Evolutionary conservation across 1,140 invertebrate species (phyloP), one percentile per base, ranked within the genome.

Genomic region (Drosophila nebulosa): DNA sequence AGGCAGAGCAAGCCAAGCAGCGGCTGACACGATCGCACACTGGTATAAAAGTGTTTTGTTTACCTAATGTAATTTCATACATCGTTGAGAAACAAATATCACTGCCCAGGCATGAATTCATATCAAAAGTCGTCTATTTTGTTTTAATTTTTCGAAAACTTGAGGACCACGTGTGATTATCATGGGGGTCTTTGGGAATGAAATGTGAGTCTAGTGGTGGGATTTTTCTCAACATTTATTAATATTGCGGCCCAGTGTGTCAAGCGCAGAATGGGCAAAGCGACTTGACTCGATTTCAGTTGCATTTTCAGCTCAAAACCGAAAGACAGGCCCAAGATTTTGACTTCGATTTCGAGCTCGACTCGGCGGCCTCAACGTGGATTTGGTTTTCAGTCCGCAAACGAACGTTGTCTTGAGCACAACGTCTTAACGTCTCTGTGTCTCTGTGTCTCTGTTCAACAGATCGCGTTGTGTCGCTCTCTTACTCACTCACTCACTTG

Each of bases 331-430:
- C 36, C 39, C 39, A 42, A 42, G 39, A 42, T 42, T 42, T 42
- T 18, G 39, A 42, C 39, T 42, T 42, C 39, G 39, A 42, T 42
- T 42, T 42, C 39, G 39, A 42, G 14, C 39, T 24, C 56, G n/a
- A 58, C 61, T 61, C 36, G 58, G 57, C 24, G 39, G 52, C 51
- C 59, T 42, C 6, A 42, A 42, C 10, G 59, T 21, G 53, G 55
- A 51, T 73, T 79, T 67, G 27, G 55, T 46, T 39, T 71, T 77
- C 80, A 85, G 80, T 85, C 65, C 59, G 65, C 73, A 70, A 65
- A 65, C 77, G 80, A 85, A 85, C 80, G 80, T 83, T 70, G 68
- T 77, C 61, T 75, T 71, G 80, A 85, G 74, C 72, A 66, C 72
- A 78, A 71, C 56, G 56, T 58, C 51, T 53, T 30, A 46, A 18